Conservation (phyloP, 1,140 invertebrate species). For the Bombus huntii region DNA sequence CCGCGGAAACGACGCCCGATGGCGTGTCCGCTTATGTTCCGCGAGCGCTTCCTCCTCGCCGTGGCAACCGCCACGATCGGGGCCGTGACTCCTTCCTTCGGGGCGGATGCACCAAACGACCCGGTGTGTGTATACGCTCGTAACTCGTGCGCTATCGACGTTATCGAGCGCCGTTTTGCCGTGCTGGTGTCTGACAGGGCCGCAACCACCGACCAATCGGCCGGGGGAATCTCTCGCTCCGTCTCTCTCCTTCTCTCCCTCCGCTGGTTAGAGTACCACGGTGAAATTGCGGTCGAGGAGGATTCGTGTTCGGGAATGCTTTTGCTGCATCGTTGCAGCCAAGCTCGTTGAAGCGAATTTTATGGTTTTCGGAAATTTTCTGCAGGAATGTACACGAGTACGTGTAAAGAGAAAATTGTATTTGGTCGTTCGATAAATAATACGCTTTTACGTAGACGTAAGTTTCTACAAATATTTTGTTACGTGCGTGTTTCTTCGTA, state of each 20-base stretch:
- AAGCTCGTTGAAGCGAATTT: background rate
- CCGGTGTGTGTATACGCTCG: conserved; percentile 28
- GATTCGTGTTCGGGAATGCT: background rate
- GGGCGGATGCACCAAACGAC: conserved; percentile 53
- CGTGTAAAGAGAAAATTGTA: background rate
- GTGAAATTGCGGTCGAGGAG: background rate
- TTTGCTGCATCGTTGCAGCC: background rate
- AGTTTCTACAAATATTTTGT: too few relatives aligned
- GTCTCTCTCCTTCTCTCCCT: background rate
- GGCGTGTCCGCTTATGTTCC: conserved; percentile 34
- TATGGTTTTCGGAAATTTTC: background rate
- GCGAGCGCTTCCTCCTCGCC: conserved; percentile 37
- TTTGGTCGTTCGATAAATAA: background rate
- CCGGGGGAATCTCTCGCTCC: background rate
- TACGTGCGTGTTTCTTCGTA: accelerated
- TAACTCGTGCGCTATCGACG: conserved; percentile 56
- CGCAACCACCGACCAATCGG: conserved; percentile 14
- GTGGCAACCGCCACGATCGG: conserved; percentile 2
- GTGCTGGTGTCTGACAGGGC: conserved; percentile 26
- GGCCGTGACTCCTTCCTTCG: conserved; percentile 40
- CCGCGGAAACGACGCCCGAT: conserved; percentile 55
- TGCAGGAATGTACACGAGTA: accelerated
- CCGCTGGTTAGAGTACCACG: too few relatives aligned
- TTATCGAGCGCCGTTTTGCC: conserved; percentile 51
- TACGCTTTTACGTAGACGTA: too few relatives aligned